Conservation (phyloP, 1,140 invertebrate species). For the Microplitis demolitor region DNA sequence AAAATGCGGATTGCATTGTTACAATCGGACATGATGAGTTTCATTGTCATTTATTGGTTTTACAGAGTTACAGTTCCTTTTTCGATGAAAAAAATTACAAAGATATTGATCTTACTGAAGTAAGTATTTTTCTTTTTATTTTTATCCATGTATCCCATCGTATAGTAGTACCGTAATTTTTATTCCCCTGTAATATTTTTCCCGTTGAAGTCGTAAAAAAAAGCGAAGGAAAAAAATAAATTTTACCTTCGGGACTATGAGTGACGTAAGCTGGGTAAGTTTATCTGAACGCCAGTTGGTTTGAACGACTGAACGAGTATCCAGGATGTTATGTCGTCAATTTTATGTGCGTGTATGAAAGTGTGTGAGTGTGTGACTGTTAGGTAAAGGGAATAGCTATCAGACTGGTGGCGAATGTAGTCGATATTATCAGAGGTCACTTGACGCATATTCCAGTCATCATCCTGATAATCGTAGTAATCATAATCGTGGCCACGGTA, state of each 20-base stretch:
- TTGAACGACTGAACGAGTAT: conserved; percentile 13
- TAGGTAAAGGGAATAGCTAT: neutral
- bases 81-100: conserved; percentile 62
- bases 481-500: neutral
- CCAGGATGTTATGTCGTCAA: conserved; percentile 2
- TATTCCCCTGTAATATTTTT: neutral
- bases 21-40: conserved; percentile 65
- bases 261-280: neutral
- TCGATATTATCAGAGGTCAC: conserved; percentile 10
- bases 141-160: neutral
- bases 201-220: neutral
- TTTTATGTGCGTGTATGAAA: too few relatives aligned
- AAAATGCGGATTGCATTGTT: conserved; percentile 66
- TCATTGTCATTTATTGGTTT: conserved; percentile 65
- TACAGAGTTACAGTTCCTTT: conserved; percentile 66
- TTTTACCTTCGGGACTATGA: neutral
- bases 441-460: neutral
- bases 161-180: neutral
- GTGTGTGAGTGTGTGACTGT: too few relatives aligned
- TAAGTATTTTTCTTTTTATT: conserved; percentile 40
- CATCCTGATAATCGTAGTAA: neutral
- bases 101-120: conserved; percentile 62
- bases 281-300: neutral
- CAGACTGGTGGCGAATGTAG: neutral
- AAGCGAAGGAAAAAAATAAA: neutral